Conservation (phyloP, 2,113 vertebrate genomes). For the Callopanchax toddi region DNA sequence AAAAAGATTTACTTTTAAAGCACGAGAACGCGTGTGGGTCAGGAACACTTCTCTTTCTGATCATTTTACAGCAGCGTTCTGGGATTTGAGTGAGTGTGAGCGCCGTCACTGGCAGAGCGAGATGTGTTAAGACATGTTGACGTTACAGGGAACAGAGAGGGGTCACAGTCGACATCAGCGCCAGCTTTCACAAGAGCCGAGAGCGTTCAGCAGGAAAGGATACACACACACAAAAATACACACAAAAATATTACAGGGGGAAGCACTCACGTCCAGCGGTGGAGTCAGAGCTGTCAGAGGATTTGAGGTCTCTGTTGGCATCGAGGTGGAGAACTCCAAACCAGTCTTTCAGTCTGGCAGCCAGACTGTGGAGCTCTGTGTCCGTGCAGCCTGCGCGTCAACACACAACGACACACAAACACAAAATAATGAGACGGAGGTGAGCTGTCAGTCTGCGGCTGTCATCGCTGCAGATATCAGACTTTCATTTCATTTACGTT, state of each 20-base stretch:
- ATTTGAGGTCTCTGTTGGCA: constrained; percentile 91
- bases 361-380: constrained; percentile 88
- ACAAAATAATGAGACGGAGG: constrained; percentile 34
- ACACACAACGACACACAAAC: constrained; percentile 50
- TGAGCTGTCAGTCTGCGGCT: constrained; percentile 31
- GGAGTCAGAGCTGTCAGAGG: constrained; percentile 81
- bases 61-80: constrained; percentile 2
- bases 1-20: no score
- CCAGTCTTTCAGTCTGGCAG: constrained; percentile 94
- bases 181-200: constrained; percentile 25
- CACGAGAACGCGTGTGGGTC: not conserved
- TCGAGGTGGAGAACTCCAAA: constrained; percentile 93
- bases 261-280: constrained; percentile 87
- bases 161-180: constrained; percentile 55
- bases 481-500: constrained; percentile 40
- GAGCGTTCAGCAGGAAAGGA: constrained; percentile 27
- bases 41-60: constrained; percentile 1
- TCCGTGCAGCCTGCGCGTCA: constrained; percentile 86
- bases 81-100: constrained; percentile 8
- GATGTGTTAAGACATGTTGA: constrained; percentile 51
- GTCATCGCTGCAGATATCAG: constrained; percentile 38
- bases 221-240: constrained; percentile 14
- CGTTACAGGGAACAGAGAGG: constrained; percentile 46
- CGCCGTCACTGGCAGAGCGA: constrained; percentile 11
- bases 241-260: not conserved